A percentile compares a stretch with the other conserved stretches of the same genome.
These are phyloP conservation scores for Poecilia gillii DNA, from an alignment of 2,797 vertebrate genomes.

Conservation along the genomic window DNA sequence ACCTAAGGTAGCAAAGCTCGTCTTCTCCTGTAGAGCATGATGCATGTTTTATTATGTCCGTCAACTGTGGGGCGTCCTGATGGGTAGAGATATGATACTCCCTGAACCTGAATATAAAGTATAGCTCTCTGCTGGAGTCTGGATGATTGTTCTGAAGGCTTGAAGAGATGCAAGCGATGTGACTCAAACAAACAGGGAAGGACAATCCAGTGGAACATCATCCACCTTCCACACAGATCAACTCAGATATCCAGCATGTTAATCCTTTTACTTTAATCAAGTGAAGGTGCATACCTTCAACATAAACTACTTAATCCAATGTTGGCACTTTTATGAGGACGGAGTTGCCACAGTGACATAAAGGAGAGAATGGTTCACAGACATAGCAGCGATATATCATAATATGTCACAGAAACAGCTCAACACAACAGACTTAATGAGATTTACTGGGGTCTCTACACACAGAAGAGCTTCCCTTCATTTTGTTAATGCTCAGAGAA, in stretches of 20 bases:
- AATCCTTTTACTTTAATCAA: constrained; percentile 86
- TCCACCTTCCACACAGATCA: constrained; percentile 54
- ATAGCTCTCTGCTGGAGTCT: constrained; percentile 21
- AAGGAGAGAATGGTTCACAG: constrained; percentile 32
- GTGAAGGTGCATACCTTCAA: constrained; percentile 73
- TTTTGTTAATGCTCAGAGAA: constrained; percentile 4
- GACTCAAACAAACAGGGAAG: constrained; percentile 64
- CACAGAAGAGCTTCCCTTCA: constrained; percentile 6
- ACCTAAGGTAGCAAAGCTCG: constrained; percentile 36
- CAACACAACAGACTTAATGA: constrained; percentile 61
- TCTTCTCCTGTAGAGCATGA: constrained; percentile 39
- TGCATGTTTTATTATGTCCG: constrained; percentile 59
- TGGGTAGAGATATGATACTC: constrained; percentile 62
- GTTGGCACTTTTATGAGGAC: constrained; percentile 76
- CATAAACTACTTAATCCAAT: constrained; percentile 70
- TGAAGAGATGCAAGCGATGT: constrained; percentile 47
- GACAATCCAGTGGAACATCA: constrained; percentile 61
- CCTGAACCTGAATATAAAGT: constrained; percentile 17
- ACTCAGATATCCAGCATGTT: constrained; percentile 69
- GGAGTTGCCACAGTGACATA: constrained; percentile 57
- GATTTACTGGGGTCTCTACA: constrained; percentile 24
- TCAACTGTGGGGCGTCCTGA: constrained; percentile 56
- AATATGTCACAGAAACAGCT: constrained; percentile 61
- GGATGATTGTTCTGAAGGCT: constrained; percentile 61
- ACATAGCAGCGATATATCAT: constrained; percentile 64